Percentiles rank a stretch among this genome's conserved stretches.
phyloP scores from a whole-genome alignment of 1,140 invertebrate species.

The Frieseomelitta varia region DNA sequence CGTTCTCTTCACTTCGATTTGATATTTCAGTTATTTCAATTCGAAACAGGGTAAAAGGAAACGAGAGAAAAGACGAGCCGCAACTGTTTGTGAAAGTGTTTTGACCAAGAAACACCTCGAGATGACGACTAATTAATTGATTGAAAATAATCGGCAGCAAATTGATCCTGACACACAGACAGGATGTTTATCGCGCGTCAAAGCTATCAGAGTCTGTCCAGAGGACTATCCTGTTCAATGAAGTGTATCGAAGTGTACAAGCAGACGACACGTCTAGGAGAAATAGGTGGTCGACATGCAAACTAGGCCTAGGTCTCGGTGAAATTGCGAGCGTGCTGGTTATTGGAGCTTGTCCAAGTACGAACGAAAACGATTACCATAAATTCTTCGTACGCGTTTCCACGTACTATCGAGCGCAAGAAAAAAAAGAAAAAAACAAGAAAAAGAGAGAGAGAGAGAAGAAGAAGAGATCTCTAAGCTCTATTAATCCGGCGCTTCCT shows the following conservation, averaged over 20 bases:
- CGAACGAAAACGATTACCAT: conserved; percentile 65
- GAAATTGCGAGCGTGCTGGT: conserved; percentile 66
- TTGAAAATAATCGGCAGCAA: background rate
- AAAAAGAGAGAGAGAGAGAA: no score
- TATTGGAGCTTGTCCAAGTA: conserved; percentile 75
- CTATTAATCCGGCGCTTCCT: conserved; percentile 68
- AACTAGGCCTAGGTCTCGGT: conserved; percentile 72
- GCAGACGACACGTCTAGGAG: conserved; percentile 43
- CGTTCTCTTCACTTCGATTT: no score
- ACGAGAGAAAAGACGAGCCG: background rate
- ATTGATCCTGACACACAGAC: background rate
- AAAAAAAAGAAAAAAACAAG: no score
- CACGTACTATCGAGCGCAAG: conserved; percentile 1
- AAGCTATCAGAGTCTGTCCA: conserved; percentile 23
- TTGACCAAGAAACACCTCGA: background rate
- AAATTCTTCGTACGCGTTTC: background rate
- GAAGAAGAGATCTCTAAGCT: conserved; percentile 58
- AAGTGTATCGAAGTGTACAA: conserved; percentile 46
- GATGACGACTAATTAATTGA: background rate
- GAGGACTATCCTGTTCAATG: conserved; percentile 44
- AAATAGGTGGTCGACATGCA: conserved; percentile 60
- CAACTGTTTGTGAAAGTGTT: background rate
- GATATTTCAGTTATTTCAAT: no score
- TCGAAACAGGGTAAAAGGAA: background rate
- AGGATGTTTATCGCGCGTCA: background rate